Evolutionary conservation across 2,888 invertebrate genomes (phyloP).

Genomic region (Automeris io): DNA sequence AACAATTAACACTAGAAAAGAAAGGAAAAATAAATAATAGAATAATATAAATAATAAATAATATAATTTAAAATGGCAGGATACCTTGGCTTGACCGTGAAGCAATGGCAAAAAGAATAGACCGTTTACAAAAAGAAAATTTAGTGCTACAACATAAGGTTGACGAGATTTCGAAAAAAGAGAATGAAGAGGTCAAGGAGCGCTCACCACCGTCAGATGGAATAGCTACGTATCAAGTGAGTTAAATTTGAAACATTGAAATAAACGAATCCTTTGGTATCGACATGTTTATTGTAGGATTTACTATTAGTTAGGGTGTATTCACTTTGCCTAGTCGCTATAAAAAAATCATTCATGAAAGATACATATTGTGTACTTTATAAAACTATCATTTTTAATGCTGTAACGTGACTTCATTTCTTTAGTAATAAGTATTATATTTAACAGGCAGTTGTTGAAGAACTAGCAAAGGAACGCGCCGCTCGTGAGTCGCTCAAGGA

Average conservation of each 20-base stretch:
- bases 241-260: background rate
- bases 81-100: conserved; percentile 63
- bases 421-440: too few species aligned
- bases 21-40: too few species aligned
- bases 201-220: conserved; percentile 11
- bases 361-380: too few species aligned
- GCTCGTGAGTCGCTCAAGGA: conserved; percentile 55
- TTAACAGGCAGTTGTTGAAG: conserved; percentile 42
- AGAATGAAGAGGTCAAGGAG: conserved; percentile 23
- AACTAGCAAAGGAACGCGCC: conserved; percentile 51
- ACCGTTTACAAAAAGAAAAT: conserved; percentile 53
- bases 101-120: conserved; percentile 43
- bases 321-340: too few species aligned
- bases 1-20: too few species aligned
- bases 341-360: too few species aligned
- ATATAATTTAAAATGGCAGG: too few species aligned
- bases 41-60: too few species aligned
- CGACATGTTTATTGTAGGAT: background rate
- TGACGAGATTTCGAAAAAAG: conserved; percentile 38
- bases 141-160: conserved; percentile 43
- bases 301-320: too few species aligned
- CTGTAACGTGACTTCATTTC: too few species aligned
- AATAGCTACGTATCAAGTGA: conserved; percentile 27
- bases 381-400: too few species aligned
- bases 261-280: background rate